phyloP scores from a whole-genome alignment of 2,888 invertebrate species.

The Mystacides longicornis region DNA sequence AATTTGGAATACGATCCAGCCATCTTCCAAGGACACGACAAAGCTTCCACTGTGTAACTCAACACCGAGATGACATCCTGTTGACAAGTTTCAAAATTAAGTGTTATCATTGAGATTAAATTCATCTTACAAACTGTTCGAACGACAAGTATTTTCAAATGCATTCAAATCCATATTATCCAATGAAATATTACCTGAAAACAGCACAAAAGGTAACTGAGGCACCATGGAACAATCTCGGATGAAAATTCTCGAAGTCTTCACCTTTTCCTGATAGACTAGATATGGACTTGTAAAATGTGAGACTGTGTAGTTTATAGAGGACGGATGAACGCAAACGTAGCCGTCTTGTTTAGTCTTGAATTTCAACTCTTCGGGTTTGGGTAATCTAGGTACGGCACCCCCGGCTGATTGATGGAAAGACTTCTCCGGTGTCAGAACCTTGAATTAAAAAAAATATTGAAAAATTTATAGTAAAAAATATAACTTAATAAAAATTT shows the following conservation, averaged over 20 bases:
- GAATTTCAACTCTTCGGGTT: conserved; percentile 65
- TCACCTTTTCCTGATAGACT: conserved; percentile 77
- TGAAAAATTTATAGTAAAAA: not conserved
- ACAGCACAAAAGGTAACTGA: conserved; percentile 62
- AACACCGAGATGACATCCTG: conserved; percentile 66
- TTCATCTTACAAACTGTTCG: too few species aligned
- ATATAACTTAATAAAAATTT: not conserved
- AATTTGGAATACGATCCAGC: conserved; percentile 76
- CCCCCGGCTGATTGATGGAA: conserved; percentile 66
- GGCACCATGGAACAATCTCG: conserved; percentile 77
- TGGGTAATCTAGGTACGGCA: conserved; percentile 63
- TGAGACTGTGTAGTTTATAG: conserved; percentile 59
- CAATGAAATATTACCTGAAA: too few species aligned
- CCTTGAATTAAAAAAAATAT: conserved; percentile 30
- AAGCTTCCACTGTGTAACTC: conserved; percentile 67
- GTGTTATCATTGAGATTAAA: too few species aligned
- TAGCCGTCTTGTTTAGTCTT: conserved; percentile 67
- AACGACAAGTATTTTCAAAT: too few species aligned
- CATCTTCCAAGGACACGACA: conserved; percentile 66
- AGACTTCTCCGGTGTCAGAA: conserved; percentile 70
- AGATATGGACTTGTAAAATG: conserved; percentile 68
- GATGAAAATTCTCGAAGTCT: conserved; percentile 71
- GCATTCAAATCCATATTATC: too few species aligned
- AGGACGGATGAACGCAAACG: conserved; percentile 70
- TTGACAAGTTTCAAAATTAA: conserved; percentile 19